Evolutionary conservation across 2,888 invertebrate genomes (phyloP), one percentile per base, ranked within the genome.

Genomic region (Fragum whitleyi): DNA sequence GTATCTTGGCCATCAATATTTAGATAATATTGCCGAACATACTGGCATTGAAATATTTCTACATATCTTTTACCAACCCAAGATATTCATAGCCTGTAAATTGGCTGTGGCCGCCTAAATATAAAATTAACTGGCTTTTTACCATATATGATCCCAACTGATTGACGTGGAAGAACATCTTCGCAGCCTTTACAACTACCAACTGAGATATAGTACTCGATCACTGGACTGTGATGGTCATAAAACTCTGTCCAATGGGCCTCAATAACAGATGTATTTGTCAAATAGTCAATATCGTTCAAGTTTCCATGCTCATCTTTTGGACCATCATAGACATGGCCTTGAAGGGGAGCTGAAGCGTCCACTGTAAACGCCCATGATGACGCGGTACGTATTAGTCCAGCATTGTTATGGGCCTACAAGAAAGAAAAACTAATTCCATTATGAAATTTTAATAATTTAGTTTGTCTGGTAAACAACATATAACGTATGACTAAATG

Each of bases 321-420:
- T 39, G 72, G 57, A 19, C 84, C 86, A 47, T 88, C 87, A 73
- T 78, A 86, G 11, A 87, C 83, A 67, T 79, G 82, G 16, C 87
- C 88, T 28, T 67, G 36, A 9, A 76, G 47, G 11, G 88, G 88
- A 0, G 88, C 83, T 9, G 88, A 71, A 1, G 82, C 75, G 55
- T 88, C 88, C 0, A 88, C 86, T 14, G 62, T 71, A 39, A 82
- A 81, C 5, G 87, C 87, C 85, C 86, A 88, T 0, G 88, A 88
- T 7, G 78, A 68, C 19, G 83, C 83, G 14, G 75, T 47, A 21
- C 80, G 77, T 19, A 74, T 77, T 5, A 86, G 57, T 19, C 88
- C 88, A n/a, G 83, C 87, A 9, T 77, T 79, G 67, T 88, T 87
- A 28, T 79, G 82, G 7, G 83, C 83, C 86, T 86, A 9, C 7